phyloP scores from a whole-genome alignment of 53 echinoderm and acorn worm species.

The Henricia sp. region DNA sequence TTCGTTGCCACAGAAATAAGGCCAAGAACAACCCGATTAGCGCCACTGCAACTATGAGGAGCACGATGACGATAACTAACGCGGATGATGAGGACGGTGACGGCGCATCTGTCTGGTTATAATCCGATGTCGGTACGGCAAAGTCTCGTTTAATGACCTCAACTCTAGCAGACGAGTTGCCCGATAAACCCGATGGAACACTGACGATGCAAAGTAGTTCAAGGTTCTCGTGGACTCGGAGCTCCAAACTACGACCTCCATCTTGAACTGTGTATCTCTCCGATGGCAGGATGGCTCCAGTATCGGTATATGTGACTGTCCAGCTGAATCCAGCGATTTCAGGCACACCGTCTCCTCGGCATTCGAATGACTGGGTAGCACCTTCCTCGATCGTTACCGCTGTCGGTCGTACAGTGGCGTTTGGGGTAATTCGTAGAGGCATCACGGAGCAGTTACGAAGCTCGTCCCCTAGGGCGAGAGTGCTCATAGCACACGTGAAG shows the following conservation, averaged over 20 bases:
- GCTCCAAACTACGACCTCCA: conserved; percentile 4
- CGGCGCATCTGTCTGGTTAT: background rate
- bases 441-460: conserved; percentile 25
- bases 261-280: conserved; percentile 19
- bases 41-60: background rate
- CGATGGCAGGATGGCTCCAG: background rate
- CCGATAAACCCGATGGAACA: conserved; percentile 47
- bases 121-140: background rate
- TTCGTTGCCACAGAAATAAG: no score
- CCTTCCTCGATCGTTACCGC: conserved; percentile 8
- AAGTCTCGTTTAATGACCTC: background rate
- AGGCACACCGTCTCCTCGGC: conserved; percentile 18
- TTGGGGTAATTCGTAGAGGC: conserved; percentile 33
- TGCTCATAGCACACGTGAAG: conserved; percentile 21
- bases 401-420: conserved; percentile 5
- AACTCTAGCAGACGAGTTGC: conserved; percentile 14
- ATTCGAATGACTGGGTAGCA: background rate
- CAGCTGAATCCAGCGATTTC: conserved; percentile 9
- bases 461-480: conserved; percentile 33
- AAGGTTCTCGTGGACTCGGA: background rate
- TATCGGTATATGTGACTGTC: background rate
- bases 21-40: background rate
- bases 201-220: conserved; percentile 31
- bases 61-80: background rate
- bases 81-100: background rate